These are phyloP conservation scores for Drosophila kanekoi DNA, from an alignment of 2,888 invertebrate genomes.

Conservation along the genomic window DNA sequence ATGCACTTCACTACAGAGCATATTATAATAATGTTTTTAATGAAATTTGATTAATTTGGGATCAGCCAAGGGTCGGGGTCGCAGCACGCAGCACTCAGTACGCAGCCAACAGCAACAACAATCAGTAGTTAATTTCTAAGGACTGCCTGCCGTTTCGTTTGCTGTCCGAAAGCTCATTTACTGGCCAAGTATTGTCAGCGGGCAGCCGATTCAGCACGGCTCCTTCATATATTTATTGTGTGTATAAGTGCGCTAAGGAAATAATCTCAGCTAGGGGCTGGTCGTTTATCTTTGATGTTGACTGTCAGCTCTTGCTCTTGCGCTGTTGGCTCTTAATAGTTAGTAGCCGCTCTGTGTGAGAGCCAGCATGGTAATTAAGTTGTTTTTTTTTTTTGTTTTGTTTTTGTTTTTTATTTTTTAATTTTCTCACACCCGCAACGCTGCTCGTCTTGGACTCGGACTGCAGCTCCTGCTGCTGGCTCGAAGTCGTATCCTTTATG, in stretches of 20 bases:
- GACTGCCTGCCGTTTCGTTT: constrained; percentile 1
- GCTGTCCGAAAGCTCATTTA: constrained; percentile 29
- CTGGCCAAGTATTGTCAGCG: constrained; percentile 27
- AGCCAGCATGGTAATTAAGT: constrained; percentile 58
- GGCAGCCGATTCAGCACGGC: constrained; percentile 10
- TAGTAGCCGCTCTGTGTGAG: constrained; percentile 22
- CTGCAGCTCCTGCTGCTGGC: constrained; percentile 20
- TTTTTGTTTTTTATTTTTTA: constrained; percentile 16
- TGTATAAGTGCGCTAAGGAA: constrained; percentile 10
- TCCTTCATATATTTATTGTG: not conserved
- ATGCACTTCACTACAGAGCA: not conserved
- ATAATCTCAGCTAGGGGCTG: constrained; percentile 39
- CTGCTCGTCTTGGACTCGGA: constrained; percentile 12
- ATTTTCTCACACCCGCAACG: constrained; percentile 38
- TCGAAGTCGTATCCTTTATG: constrained; percentile 61
- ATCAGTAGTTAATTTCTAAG: constrained; percentile 4
- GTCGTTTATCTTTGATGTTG: constrained; percentile 53
- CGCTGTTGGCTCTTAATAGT: constrained; percentile 7
- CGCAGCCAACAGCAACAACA: constrained; percentile 10
- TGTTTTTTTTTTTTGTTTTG: constrained; percentile 30
- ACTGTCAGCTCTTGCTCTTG: constrained; percentile 27
- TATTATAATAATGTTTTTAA: constrained; percentile 6
- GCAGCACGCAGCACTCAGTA: constrained; percentile 22
- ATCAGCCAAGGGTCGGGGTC: not conserved
- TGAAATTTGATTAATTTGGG: constrained; percentile 5